Evolutionary conservation across 2,888 invertebrate genomes (phyloP).

Genomic region (Eueremaeus valkanovi): DNA sequence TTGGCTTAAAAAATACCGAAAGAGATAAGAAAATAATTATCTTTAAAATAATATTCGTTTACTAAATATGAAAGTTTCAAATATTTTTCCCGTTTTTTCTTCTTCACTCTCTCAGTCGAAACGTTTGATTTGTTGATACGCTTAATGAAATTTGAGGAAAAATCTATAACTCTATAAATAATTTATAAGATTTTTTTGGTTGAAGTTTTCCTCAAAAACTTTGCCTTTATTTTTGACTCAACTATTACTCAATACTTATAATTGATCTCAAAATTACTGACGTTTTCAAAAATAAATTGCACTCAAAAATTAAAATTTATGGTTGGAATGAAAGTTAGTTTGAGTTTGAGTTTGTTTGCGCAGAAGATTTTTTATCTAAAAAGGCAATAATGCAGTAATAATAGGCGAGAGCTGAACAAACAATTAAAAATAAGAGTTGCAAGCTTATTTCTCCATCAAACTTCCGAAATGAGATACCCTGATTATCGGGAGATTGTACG

Average conservation of each 20-base stretch:
- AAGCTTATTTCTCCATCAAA: background rate
- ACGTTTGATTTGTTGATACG: too few species aligned
- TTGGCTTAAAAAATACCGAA: too few species aligned
- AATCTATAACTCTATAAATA: background rate
- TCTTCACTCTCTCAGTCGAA: too few species aligned
- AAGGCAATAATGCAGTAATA: too few species aligned
- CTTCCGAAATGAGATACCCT: too few species aligned
- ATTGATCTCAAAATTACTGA: slow-evolving; percentile 2
- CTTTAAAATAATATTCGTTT: too few species aligned
- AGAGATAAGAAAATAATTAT: too few species aligned
- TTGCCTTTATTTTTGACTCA: background rate
- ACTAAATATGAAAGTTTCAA: too few species aligned
- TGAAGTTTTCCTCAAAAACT: background rate
- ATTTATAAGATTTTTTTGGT: background rate
- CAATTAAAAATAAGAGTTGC: background rate
- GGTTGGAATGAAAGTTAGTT: background rate
- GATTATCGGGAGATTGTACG: too few species aligned
- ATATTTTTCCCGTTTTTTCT: too few species aligned
- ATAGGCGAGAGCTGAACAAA: background rate
- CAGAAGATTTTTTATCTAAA: background rate
- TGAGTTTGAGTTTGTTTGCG: background rate
- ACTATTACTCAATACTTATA: background rate
- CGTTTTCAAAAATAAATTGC: background rate
- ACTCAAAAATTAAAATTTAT: too few species aligned
- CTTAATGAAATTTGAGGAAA: background rate